Conservation (phyloP, 2,113 vertebrate species). For the Phoenicopterus ruber region DNA sequence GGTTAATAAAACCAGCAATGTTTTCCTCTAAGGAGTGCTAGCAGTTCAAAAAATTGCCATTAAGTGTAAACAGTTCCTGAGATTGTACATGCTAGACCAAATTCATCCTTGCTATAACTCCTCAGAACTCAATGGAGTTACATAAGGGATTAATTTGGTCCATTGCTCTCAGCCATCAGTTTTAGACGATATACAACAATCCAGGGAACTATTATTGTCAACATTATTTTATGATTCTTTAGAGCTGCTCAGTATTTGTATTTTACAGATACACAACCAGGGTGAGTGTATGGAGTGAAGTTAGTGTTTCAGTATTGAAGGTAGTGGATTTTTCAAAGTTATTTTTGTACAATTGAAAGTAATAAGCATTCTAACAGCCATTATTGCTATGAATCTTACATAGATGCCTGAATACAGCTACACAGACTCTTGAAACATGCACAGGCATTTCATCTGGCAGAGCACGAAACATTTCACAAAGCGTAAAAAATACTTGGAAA, state of each 20-base stretch:
- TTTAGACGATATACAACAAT: not conserved
- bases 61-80: not conserved
- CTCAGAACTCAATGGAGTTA: not conserved
- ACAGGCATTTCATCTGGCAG: not conserved
- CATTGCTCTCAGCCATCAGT: constrained; percentile 12
- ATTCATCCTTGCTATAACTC: not conserved
- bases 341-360: not conserved
- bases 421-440: not conserved
- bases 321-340: not conserved
- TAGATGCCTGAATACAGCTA: not conserved
- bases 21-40: constrained; percentile 14
- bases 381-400: not conserved
- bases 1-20: not conserved
- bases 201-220: constrained; percentile 30
- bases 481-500: not conserved
- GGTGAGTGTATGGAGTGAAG: not conserved
- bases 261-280: not conserved
- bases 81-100: not conserved
- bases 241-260: not conserved
- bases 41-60: not conserved
- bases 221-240: not conserved
- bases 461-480: not conserved
- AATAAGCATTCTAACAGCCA: not conserved
- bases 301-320: not conserved
- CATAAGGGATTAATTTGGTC: constrained; percentile 46